These are phyloP conservation scores for Halcyon malimbica DNA, from an alignment of 2,113 vertebrate genomes.

Conservation along the genomic window DNA sequence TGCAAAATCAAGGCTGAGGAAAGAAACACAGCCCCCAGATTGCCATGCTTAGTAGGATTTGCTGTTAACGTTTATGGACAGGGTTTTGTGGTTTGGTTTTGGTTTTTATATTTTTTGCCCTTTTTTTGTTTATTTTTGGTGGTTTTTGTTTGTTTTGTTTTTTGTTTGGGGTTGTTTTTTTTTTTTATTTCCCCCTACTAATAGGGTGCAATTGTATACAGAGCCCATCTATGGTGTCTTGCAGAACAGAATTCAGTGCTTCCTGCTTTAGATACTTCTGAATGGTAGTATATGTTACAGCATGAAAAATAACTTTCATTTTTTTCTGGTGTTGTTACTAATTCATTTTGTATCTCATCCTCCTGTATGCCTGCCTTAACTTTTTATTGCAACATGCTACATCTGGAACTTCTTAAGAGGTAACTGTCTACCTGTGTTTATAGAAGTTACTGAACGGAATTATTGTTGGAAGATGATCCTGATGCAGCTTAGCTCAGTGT, in stretches of 20 bases:
- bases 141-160: too few species aligned
- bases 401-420: background rate
- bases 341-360: background rate
- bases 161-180: too few species aligned
- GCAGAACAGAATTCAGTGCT: background rate
- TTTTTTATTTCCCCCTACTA: background rate
- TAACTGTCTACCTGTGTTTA: background rate
- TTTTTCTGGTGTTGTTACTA: background rate
- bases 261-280: background rate
- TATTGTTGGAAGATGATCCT: background rate
- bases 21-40: background rate
- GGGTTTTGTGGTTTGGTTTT: too few species aligned
- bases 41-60: background rate
- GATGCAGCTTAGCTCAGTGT: background rate
- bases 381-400: background rate
- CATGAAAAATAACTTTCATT: background rate
- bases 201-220: background rate
- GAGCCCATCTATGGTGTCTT: background rate
- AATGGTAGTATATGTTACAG: background rate
- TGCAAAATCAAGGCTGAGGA: constrained; percentile 7
- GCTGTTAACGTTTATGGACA: background rate
- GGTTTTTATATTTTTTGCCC: background rate
- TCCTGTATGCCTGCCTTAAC: background rate
- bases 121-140: too few species aligned
- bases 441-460: background rate